These are phyloP conservation scores for Drosophila mayri DNA, from an alignment of 1,140 invertebrate species.

Conservation along the genomic window DNA sequence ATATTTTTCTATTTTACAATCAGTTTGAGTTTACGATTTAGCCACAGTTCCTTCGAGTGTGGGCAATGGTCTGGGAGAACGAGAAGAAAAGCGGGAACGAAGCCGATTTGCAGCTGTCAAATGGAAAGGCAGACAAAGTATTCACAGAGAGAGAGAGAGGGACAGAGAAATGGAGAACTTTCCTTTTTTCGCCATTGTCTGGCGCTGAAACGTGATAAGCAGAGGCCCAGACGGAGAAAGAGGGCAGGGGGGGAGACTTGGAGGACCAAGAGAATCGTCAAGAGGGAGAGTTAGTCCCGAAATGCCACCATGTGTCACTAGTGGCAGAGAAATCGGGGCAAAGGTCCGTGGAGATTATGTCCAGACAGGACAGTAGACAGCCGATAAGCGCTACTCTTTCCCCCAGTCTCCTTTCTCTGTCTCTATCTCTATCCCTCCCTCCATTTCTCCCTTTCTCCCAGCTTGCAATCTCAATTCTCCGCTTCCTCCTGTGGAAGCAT, in stretches of 20 bases:
- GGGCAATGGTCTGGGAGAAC: not conserved
- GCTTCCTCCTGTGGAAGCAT: conserved; percentile 22
- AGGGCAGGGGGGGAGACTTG: conserved; percentile 2
- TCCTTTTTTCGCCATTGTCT: conserved; percentile 65
- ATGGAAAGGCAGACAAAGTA: conserved; percentile 58
- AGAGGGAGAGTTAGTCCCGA: not conserved
- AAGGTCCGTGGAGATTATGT: conserved; percentile 68
- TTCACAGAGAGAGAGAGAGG: conserved; percentile 14
- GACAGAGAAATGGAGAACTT: conserved; percentile 28
- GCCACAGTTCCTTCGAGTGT: not conserved
- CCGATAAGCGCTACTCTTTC: conserved; percentile 32
- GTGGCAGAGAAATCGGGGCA: conserved; percentile 39
- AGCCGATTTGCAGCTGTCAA: conserved; percentile 68
- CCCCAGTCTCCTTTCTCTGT: not conserved
- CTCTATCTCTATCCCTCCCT: not conserved
- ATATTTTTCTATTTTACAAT: not conserved
- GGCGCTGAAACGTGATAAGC: conserved; percentile 65
- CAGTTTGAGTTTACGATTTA: not conserved
- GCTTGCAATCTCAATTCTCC: conserved; percentile 2
- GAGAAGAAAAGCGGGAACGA: conserved; percentile 30
- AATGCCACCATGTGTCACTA: conserved; percentile 57
- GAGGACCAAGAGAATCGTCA: not conserved
- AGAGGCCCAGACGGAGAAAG: conserved; percentile 31
- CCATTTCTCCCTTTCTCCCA: not conserved
- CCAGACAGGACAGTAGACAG: conserved; percentile 57